Percentiles rank a stretch among this genome's conserved stretches.
Conservation (phyloP, 2,797 vertebrate genomes). For the Crax fasciolata region DNA sequence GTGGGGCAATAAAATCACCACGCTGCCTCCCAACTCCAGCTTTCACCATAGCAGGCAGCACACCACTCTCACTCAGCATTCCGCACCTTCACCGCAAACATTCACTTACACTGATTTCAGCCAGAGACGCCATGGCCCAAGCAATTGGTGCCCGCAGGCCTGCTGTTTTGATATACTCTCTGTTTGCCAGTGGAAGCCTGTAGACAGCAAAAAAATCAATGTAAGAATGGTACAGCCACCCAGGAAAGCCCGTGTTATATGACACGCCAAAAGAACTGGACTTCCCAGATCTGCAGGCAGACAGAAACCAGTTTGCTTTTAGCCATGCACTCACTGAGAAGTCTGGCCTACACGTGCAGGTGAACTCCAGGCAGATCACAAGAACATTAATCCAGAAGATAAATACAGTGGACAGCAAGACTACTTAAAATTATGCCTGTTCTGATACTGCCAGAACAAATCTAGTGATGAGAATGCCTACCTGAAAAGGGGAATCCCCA, state of each 20-base stretch:
- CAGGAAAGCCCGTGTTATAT: neutral
- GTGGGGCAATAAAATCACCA: neutral
- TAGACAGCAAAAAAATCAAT: neutral
- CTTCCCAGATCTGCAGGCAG: neutral
- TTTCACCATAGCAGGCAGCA: neutral
- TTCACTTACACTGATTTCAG: slow-evolving; percentile 88
- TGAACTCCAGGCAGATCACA: neutral
- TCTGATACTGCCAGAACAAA: neutral
- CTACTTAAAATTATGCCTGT: neutral
- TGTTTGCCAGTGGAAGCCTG: slow-evolving; percentile 90
- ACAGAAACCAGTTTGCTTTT: neutral
- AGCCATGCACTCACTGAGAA: neutral
- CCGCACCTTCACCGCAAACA: neutral
- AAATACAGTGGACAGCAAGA: neutral
- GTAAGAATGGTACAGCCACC: neutral
- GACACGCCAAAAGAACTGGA: neutral
- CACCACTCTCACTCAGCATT: neutral
- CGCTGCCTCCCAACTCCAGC: neutral
- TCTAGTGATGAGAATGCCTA: slow-evolving; percentile 40
- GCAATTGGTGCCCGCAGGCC: slow-evolving; percentile 92
- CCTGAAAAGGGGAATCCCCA: slow-evolving; percentile 93
- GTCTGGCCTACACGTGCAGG: neutral
- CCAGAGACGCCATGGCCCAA: slow-evolving; percentile 92
- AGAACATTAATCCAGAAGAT: neutral
- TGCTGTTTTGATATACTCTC: slow-evolving; percentile 88